Base-by-base conservation (phyloP, 2,888 invertebrate genomes). In the Hofmannophila pseudospretella region DNA sequence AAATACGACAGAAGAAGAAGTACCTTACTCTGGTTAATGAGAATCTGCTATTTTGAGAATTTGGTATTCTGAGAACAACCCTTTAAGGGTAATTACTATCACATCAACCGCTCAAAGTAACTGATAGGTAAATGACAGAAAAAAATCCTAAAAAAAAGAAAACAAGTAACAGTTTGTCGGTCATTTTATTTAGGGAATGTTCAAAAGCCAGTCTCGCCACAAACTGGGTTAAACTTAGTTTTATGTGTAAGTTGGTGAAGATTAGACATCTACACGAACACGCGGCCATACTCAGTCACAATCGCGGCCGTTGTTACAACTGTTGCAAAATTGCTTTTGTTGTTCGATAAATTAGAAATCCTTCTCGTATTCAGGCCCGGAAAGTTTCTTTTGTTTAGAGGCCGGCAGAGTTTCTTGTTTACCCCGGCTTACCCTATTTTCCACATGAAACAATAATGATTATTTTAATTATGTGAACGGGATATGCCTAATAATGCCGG, bases 261-360 rank as follows among this genome's bases (percentile, higher is more conserved):
- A 72, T 72, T 67, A 77, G 64, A 67, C 62, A 69, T 69, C 63
- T 60, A 63, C 59, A 61, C 59, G 67, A 67, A 66, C 62, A 59
- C 58, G 55, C 42, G 39, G 52, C 46, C 62, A 47, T 51, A 55
- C 59, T 52, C 48, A 45, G 40, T 38, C 38, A 34, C 42, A 39
- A 41, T 48, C 47, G 39, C 49, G 51, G 28, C 19, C 48, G 50
- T 47, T 48, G 55, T 54, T 66, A 62, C 65, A 69, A 69, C 64
- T 63, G 64, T 67, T 67, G 59, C 64, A 64, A 74, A 78, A 76
- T 76, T 70, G 57, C 66, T 74, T 74, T 72, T 72, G 69, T 75
- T 73, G 54, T 63, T 61, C 59, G 58, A 66, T 67, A 67, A 69
- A 68, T 70, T 72, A 64, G 54, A 59, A 72, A 72, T 69, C 61